A percentile compares a stretch with the other conserved stretches of the same genome.
These are phyloP conservation scores for Xenotilapia longispinis DNA, from an alignment of 2,113 vertebrate genomes.

Conservation along the genomic window DNA sequence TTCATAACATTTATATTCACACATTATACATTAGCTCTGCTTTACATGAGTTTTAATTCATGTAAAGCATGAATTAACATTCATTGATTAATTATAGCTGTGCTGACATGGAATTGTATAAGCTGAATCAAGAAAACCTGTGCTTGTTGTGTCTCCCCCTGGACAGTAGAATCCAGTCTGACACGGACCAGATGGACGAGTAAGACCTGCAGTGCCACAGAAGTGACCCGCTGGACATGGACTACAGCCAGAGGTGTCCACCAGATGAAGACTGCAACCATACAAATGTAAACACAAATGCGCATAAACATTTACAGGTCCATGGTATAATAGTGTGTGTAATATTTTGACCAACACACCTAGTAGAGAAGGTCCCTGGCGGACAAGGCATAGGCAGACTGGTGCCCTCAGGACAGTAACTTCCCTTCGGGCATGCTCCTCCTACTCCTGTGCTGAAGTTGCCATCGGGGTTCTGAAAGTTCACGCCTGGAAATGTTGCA, in stretches of 20 bases:
- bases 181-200: conserved; percentile 79
- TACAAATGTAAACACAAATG: neutral
- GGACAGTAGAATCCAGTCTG: conserved; percentile 82
- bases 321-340: neutral
- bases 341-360: conserved; percentile 52
- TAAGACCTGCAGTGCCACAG: conserved; percentile 76
- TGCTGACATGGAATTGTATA: neutral
- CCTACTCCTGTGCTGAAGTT: conserved; percentile 72
- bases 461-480: conserved; percentile 72
- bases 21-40: neutral
- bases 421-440: conserved; percentile 81
- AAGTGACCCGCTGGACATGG: conserved; percentile 77
- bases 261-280: conserved; percentile 70
- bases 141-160: conserved; percentile 64
- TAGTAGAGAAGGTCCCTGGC: conserved; percentile 81
- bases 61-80: neutral
- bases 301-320: neutral
- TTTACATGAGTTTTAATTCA: neutral
- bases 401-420: conserved; percentile 82
- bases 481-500: conserved; percentile 58
- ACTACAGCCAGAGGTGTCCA: conserved; percentile 68
- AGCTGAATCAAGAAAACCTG: conserved; percentile 41
- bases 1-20: neutral
- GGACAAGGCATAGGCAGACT: conserved; percentile 78
- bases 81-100: neutral